Conservation (phyloP, 1,140 invertebrate species). For the Leptinotarsa undecemlineata region DNA sequence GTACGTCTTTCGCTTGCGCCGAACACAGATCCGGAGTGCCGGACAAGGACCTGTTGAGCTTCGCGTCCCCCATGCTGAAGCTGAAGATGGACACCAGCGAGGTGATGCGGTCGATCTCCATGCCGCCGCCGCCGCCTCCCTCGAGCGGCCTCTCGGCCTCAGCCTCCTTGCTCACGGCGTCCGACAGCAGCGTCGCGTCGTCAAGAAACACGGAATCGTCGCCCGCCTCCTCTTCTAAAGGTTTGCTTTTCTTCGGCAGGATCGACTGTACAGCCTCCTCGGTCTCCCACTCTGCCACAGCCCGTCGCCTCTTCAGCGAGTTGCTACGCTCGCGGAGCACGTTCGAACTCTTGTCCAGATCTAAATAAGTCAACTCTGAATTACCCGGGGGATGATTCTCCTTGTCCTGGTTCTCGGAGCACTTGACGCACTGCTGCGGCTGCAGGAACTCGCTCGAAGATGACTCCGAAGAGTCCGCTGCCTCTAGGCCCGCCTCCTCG, state of each 20-base stretch:
- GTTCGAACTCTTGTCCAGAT: conserved; percentile 55
- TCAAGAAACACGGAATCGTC: conserved; percentile 56
- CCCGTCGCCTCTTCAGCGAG: conserved; percentile 56
- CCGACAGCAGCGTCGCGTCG: conserved; percentile 53
- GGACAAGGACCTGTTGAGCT: conserved; percentile 57
- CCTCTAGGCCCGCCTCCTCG: conserved; percentile 53
- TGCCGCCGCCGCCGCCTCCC: conserved; percentile 45
- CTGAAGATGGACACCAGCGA: conserved; percentile 63
- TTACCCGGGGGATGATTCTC: conserved; percentile 54
- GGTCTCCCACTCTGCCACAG: conserved; percentile 60
- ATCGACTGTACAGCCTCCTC: conserved; percentile 60
- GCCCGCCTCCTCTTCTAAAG: conserved; percentile 48
- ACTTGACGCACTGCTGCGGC: conserved; percentile 47
- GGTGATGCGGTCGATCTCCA: conserved; percentile 63
- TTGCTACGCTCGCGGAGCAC: conserved; percentile 48
- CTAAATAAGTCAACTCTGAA: conserved; percentile 56
- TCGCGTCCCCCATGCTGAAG: conserved; percentile 56
- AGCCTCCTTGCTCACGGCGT: conserved; percentile 50
- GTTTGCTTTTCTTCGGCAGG: conserved; percentile 56
- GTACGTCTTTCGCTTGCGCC: conserved; percentile 58
- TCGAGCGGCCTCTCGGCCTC: conserved; percentile 31
- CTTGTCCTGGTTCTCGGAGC: conserved; percentile 51
- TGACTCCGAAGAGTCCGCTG: conserved; percentile 36
- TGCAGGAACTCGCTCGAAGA: conserved; percentile 39
- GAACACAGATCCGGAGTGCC: conserved; percentile 60